Conservation (phyloP, 30 jellyfish, hydroid and myxozoan species). For the Chrysaora quinquecirrha region DNA sequence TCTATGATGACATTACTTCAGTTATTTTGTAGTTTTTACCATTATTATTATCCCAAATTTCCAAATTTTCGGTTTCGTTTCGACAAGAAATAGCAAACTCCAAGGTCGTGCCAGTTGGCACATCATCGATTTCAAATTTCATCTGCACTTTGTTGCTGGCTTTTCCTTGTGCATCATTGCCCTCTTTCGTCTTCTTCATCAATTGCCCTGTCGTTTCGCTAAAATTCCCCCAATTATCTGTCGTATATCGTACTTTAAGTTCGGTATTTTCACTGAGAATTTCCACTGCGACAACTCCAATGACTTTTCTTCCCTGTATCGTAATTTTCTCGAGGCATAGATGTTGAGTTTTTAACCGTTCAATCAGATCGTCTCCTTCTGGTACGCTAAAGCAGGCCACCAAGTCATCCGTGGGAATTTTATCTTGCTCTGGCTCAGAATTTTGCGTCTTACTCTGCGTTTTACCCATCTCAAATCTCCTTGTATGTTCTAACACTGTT, state of each 20-base stretch:
- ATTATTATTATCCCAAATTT: constrained; percentile 53
- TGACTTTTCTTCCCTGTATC: constrained; percentile 28
- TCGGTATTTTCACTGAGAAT: constrained; percentile 3
- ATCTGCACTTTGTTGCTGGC: neutral
- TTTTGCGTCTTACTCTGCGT: no score
- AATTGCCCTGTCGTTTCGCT: constrained; percentile 9
- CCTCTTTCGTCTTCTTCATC: neutral
- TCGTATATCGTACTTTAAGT: constrained; percentile 43
- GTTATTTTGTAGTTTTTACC: constrained; percentile 41
- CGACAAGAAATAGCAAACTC: constrained; percentile 59
- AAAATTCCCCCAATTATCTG: constrained; percentile 20
- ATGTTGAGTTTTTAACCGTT: neutral
- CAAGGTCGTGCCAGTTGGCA: constrained; percentile 35
- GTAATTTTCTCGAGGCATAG: constrained; percentile 9
- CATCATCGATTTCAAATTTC: constrained; percentile 15
- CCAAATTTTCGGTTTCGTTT: neutral
- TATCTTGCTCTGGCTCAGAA: no score
- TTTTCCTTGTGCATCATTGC: neutral
- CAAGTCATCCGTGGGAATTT: no score
- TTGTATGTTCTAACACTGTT: no score
- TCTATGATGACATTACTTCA: no score
- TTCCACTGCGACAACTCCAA: constrained; percentile 12
- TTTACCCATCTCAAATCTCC: no score
- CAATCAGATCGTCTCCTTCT: constrained; percentile 4
- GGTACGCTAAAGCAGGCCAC: constrained; percentile 33